Conservation (phyloP, 2,113 vertebrate species). For the Clarias magur region DNA sequence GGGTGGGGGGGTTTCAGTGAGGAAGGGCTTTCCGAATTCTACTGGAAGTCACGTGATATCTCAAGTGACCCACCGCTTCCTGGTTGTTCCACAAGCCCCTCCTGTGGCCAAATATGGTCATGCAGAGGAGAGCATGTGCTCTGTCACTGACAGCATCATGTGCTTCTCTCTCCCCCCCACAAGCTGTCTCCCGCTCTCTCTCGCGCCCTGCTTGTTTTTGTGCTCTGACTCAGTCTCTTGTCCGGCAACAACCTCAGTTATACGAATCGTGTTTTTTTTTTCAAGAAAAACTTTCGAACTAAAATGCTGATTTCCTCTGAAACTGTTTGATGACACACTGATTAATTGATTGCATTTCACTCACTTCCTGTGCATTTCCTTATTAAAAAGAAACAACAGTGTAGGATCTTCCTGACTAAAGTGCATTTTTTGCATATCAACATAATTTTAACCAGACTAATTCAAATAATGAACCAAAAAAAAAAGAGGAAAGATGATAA, state of each 20-base stretch:
- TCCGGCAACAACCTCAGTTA: constrained; percentile 18
- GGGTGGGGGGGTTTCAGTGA: not conserved
- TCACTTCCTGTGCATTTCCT: not conserved
- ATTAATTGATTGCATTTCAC: not conserved
- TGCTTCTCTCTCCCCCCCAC: not conserved
- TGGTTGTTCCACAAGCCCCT: constrained; percentile 30
- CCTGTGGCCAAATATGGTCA: constrained; percentile 52
- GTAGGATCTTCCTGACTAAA: not conserved
- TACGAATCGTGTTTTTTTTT: constrained; percentile 27
- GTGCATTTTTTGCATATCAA: not conserved
- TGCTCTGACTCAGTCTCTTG: constrained; percentile 23
- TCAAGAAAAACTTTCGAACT: not conserved
- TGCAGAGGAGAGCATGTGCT: constrained; percentile 40
- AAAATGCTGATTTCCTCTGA: not conserved
- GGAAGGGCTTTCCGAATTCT: constrained; percentile 40
- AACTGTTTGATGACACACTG: not conserved
- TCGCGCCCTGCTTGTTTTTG: constrained; percentile 24
- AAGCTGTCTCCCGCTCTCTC: constrained; percentile 4
- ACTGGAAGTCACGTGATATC: constrained; percentile 51
- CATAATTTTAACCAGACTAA: not conserved
- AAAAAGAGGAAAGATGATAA: not conserved
- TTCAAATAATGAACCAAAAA: constrained; percentile 23
- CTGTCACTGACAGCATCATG: constrained; percentile 44
- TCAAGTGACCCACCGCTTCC: constrained; percentile 51
- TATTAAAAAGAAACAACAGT: not conserved